Conservation (phyloP, 2,888 invertebrate genomes). For the Drosophila pseudotakahashii region DNA sequence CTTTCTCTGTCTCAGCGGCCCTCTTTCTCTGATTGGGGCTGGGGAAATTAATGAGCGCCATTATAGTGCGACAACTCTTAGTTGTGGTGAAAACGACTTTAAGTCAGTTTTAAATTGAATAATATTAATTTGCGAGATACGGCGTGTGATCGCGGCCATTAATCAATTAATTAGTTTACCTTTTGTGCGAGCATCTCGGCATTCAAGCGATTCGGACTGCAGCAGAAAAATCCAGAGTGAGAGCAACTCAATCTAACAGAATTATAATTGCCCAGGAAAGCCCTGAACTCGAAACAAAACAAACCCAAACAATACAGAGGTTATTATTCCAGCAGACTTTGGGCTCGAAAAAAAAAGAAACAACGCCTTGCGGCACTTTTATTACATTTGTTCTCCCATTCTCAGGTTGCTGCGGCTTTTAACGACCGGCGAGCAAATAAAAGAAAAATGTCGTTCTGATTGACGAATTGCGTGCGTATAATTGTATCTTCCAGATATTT, state of each 20-base stretch:
- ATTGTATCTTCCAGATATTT: conserved; percentile 82
- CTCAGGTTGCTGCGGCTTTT: conserved; percentile 51
- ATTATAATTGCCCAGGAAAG: conserved; percentile 72
- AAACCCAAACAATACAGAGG: conserved; percentile 61
- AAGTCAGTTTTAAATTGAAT: conserved; percentile 82
- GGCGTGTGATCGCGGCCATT: conserved; percentile 76
- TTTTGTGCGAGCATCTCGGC: conserved; percentile 37
- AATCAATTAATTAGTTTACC: conserved; percentile 82
- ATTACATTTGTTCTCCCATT: conserved; percentile 59
- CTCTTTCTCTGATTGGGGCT: conserved; percentile 17
- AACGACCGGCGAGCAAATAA: conserved; percentile 77
- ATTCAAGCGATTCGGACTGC: conserved; percentile 12
- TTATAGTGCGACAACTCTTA: conserved; percentile 82
- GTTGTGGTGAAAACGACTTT: conserved; percentile 83
- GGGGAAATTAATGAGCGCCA: conserved; percentile 77
- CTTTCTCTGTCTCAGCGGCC: conserved; percentile 5
- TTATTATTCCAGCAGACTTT: conserved; percentile 48
- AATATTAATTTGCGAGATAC: conserved; percentile 82
- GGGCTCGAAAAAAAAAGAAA: conserved; percentile 54
- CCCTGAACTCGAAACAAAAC: conserved; percentile 62
- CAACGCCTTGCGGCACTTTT: conserved; percentile 78
- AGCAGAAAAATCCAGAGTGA: conserved; percentile 15
- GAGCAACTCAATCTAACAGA: conserved; percentile 53
- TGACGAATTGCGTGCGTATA: conserved; percentile 84
- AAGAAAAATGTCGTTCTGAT: conserved; percentile 83